Conservation (phyloP, 2,797 vertebrate species). For the Myripristis jacobus region DNA sequence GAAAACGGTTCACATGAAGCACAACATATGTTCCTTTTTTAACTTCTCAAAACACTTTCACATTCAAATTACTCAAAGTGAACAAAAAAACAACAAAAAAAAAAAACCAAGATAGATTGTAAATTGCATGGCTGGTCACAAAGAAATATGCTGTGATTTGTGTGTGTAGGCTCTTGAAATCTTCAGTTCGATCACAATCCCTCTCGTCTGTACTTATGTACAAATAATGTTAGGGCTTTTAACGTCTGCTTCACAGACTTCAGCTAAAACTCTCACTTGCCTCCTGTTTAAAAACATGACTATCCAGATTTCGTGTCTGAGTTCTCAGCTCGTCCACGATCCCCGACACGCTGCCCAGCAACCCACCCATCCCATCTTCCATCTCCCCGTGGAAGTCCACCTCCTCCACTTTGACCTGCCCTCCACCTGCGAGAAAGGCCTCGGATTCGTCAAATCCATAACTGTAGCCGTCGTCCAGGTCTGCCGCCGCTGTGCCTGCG, state of each 20-base stretch:
- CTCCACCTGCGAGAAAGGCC: conserved; percentile 64
- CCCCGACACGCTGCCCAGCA: conserved; percentile 72
- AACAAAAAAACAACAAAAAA: too few relatives aligned
- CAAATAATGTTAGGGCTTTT: not conserved
- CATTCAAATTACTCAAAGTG: conserved; percentile 3
- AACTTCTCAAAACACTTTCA: not conserved
- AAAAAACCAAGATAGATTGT: conserved; percentile 1
- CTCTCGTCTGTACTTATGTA: not conserved
- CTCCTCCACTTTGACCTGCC: conserved; percentile 82
- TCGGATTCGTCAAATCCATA: conserved; percentile 74
- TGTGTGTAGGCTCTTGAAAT: not conserved
- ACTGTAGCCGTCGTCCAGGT: conserved; percentile 53
- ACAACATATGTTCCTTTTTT: not conserved
- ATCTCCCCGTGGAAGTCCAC: conserved; percentile 76
- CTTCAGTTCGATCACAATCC: not conserved
- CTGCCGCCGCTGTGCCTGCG: conserved; percentile 3
- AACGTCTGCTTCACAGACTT: conserved; percentile 21
- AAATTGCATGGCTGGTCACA: not conserved
- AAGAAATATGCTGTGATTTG: conserved; percentile 4
- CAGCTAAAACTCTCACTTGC: conserved; percentile 71
- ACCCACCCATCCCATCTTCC: conserved; percentile 67
- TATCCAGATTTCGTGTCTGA: conserved; percentile 52
- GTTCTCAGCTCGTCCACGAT: conserved; percentile 66
- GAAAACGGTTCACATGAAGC: conserved; percentile 12
- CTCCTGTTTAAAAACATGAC: conserved; percentile 79